phyloP scores from a whole-genome alignment of 2,113 vertebrate species.

The Nothocercus julius region DNA sequence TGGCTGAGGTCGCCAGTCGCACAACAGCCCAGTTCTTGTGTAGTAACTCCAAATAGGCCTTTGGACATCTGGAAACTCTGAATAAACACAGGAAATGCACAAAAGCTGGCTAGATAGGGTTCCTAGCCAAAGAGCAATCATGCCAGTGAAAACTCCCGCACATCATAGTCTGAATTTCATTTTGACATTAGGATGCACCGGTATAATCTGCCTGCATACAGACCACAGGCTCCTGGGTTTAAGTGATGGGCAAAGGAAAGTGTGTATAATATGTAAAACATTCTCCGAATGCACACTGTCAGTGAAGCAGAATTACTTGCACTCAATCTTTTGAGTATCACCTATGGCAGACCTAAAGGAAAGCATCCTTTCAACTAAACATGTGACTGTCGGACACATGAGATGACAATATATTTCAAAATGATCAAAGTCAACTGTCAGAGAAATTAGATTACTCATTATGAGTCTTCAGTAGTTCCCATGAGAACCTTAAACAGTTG shows the following conservation, averaged over 20 bases:
- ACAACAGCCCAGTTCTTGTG: background rate
- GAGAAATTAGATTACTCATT: conserved; percentile 54
- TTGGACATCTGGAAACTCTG: background rate
- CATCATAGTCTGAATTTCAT: background rate
- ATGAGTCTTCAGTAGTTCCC: conserved; percentile 57
- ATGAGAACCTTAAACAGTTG: conserved; percentile 49
- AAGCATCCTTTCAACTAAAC: conserved; percentile 57
- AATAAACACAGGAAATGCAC: background rate
- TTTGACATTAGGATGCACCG: background rate
- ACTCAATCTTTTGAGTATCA: background rate
- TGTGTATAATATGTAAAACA: background rate
- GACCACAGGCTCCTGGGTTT: background rate
- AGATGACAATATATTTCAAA: conserved; percentile 37
- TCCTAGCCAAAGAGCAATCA: background rate
- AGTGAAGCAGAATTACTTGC: background rate
- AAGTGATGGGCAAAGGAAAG: background rate
- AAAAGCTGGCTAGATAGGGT: background rate
- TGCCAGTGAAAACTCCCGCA: background rate
- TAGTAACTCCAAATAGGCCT: background rate
- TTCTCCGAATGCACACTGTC: background rate
- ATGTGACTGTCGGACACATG: conserved; percentile 52
- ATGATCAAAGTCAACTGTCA: conserved; percentile 57
- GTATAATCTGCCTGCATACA: background rate
- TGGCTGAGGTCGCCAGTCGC: background rate
- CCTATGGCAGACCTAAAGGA: background rate